These are phyloP conservation scores for Byasa hedistus DNA, from an alignment of 2,888 invertebrate species.

Conservation along the genomic window DNA sequence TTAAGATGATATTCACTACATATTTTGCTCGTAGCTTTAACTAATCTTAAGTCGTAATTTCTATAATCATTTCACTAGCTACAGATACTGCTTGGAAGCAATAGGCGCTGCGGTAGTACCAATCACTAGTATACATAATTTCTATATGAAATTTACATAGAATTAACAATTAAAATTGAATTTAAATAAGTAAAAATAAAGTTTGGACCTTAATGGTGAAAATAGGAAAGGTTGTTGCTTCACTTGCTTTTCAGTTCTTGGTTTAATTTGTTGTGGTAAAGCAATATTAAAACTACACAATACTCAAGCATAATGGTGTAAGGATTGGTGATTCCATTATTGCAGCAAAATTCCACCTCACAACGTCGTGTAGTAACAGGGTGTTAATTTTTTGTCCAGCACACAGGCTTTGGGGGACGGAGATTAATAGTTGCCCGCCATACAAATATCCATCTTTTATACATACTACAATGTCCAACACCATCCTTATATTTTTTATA, in stretches of 20 bases:
- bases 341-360: slow-evolving; percentile 22
- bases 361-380: slow-evolving; percentile 32
- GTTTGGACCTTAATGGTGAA: too few species aligned
- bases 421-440: slow-evolving; percentile 67
- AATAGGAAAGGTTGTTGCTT: too few species aligned
- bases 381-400: slow-evolving; percentile 57
- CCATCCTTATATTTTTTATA: slow-evolving; percentile 2
- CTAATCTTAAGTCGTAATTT: too few species aligned
- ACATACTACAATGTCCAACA: slow-evolving; percentile 32
- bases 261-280: not conserved
- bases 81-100: too few species aligned
- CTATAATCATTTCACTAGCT: too few species aligned
- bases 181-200: too few species aligned
- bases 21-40: too few species aligned
- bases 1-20: too few species aligned
- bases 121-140: too few species aligned
- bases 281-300: not conserved
- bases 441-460: slow-evolving; percentile 56
- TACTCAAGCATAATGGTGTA: not conserved
- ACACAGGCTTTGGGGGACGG: slow-evolving; percentile 66
- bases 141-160: too few species aligned
- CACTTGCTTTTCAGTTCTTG: not conserved
- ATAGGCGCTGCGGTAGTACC: too few species aligned
- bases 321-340: not conserved
- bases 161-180: too few species aligned